phyloP scores from a whole-genome alignment of 1,140 invertebrate genomes.

The Zophobas morio region DNA sequence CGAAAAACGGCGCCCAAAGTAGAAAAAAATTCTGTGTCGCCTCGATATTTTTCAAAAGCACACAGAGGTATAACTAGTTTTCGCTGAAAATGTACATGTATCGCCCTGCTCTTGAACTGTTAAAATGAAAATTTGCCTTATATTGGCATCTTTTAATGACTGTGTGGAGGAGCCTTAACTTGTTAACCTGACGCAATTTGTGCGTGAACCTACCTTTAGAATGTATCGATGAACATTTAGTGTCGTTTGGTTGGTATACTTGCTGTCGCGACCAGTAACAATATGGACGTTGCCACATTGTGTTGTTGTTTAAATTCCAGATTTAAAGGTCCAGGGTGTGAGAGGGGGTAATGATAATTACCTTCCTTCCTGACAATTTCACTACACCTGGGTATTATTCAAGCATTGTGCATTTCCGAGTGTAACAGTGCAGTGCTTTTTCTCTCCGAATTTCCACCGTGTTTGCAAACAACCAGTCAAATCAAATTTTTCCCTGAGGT shows the following conservation, averaged over 20 bases:
- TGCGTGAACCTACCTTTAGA: not conserved
- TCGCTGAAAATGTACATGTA: too few species aligned
- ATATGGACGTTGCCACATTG: conserved; percentile 19
- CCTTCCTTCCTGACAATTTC: conserved; percentile 20
- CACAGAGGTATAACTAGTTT: too few species aligned
- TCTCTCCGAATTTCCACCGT: too few species aligned
- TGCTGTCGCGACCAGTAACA: not conserved
- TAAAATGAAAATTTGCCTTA: too few species aligned
- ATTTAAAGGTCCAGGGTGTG: conserved; percentile 25
- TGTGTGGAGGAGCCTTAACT: too few species aligned
- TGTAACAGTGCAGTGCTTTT: not conserved
- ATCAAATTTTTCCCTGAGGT: not conserved
- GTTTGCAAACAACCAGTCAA: not conserved
- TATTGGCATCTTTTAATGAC: too few species aligned
- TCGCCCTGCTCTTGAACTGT: too few species aligned
- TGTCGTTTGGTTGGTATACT: not conserved
- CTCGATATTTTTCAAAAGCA: too few species aligned
- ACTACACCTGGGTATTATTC: not conserved
- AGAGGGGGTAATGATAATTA: conserved; percentile 17
- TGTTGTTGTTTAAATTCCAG: conserved; percentile 15
- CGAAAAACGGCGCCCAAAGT: too few species aligned
- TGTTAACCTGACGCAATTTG: not conserved
- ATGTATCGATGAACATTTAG: not conserved
- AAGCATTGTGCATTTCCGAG: not conserved
- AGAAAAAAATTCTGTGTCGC: too few species aligned